Conservation (phyloP, 2,113 vertebrate genomes). For the Chlamydotis undulata region DNA sequence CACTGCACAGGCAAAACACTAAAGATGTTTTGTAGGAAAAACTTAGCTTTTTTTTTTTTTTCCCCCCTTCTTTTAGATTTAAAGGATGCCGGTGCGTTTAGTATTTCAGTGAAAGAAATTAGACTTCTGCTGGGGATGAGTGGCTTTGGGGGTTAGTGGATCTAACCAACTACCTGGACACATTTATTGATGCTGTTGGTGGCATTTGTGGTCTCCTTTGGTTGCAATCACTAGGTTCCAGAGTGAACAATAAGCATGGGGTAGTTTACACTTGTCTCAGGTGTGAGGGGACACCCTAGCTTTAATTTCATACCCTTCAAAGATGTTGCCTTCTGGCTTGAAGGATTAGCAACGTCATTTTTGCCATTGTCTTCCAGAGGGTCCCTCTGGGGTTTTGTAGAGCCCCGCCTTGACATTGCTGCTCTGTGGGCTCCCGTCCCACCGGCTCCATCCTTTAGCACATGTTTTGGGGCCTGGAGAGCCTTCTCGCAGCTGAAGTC, state of each 20-base stretch:
- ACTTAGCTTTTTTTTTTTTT: neutral
- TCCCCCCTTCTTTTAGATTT: neutral
- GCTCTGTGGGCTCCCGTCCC: neutral
- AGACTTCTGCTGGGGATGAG: neutral
- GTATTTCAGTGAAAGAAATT: neutral
- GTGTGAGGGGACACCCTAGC: neutral
- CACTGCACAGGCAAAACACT: neutral
- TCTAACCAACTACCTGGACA: neutral
- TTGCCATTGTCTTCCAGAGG: neutral
- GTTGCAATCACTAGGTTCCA: neutral
- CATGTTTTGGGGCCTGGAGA: neutral
- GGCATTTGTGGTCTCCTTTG: neutral
- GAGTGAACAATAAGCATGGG: neutral
- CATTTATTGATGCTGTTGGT: neutral
- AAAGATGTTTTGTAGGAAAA: rapidly evolving
- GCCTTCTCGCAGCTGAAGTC: neutral
- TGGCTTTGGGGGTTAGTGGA: neutral
- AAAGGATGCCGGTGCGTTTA: neutral
- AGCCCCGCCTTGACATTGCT: neutral
- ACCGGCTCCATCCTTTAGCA: neutral
- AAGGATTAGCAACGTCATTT: neutral
- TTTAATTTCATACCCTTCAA: neutral
- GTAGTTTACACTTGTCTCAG: neutral
- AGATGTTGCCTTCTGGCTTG: neutral
- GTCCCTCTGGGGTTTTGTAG: neutral